These are phyloP conservation scores for Helarctos malayanus DNA, from an alignment of 2,797 vertebrate species.

Conservation along the genomic window DNA sequence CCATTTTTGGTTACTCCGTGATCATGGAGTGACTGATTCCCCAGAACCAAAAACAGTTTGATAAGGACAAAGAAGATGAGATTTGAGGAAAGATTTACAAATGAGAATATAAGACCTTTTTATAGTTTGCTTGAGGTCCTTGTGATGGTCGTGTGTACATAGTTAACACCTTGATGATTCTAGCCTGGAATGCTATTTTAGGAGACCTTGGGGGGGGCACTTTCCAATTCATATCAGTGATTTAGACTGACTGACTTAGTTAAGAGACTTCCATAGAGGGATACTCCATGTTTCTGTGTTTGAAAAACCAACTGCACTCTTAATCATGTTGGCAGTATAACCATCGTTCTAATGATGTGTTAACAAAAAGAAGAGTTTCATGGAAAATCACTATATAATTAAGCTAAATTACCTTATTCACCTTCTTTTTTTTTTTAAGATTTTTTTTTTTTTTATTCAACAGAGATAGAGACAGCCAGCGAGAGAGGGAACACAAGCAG, in stretches of 20 bases:
- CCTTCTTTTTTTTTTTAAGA: background rate
- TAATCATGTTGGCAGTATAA: background rate
- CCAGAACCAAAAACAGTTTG: background rate
- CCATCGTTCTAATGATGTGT: background rate
- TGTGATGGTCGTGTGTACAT: background rate
- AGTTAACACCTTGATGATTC: background rate
- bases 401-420: background rate
- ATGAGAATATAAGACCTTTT: background rate
- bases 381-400: background rate
- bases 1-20: background rate
- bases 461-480: no score
- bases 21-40: background rate
- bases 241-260: background rate
- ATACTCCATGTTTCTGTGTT: background rate
- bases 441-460: no score
- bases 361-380: constrained; percentile 5
- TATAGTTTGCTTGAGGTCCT: background rate
- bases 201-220: background rate
- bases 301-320: background rate
- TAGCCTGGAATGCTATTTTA: background rate
- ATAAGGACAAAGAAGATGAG: background rate
- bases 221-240: constrained; percentile 19
- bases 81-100: background rate
- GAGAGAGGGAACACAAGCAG: no score
- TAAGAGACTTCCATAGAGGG: background rate